These are phyloP conservation scores for Heliconius aoede DNA, from an alignment of 2,888 invertebrate genomes.

Conservation along the genomic window DNA sequence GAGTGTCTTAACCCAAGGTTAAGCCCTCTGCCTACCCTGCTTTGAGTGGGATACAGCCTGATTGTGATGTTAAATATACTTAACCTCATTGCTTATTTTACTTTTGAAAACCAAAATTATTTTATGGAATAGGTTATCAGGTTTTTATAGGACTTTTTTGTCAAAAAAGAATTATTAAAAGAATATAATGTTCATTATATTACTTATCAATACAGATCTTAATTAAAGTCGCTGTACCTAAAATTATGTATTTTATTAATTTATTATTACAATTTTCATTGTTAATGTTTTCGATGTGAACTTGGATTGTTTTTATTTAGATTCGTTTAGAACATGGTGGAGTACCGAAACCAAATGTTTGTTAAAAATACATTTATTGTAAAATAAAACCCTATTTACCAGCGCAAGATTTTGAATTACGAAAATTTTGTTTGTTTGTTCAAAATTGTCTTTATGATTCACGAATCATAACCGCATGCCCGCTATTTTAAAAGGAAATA, in stretches of 20 bases:
- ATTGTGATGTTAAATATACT: too few species aligned
- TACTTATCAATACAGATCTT: slow-evolving; percentile 22
- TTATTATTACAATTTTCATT: slow-evolving; percentile 9
- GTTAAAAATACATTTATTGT: neutral
- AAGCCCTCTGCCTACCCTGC: too few species aligned
- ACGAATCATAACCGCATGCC: too few species aligned
- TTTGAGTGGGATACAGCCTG: too few species aligned
- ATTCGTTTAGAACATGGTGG: neutral
- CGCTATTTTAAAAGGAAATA: too few species aligned
- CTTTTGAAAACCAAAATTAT: neutral
- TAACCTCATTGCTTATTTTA: slow-evolving; percentile 1
- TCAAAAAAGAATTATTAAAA: neutral
- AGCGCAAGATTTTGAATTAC: neutral
- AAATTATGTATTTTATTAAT: slow-evolving; percentile 7
- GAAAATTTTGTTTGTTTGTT: too few species aligned
- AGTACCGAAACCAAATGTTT: neutral
- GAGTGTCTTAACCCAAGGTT: too few species aligned
- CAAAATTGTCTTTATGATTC: too few species aligned
- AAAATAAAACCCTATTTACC: neutral
- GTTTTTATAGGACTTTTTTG: slow-evolving; percentile 12
- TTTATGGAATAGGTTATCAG: slow-evolving; percentile 8
- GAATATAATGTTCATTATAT: neutral
- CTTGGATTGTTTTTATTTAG: neutral
- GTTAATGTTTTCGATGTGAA: neutral
- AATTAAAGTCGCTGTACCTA: slow-evolving; percentile 1